Conservation (phyloP, 2,888 invertebrate species). For the Palloptera scutellata region DNA sequence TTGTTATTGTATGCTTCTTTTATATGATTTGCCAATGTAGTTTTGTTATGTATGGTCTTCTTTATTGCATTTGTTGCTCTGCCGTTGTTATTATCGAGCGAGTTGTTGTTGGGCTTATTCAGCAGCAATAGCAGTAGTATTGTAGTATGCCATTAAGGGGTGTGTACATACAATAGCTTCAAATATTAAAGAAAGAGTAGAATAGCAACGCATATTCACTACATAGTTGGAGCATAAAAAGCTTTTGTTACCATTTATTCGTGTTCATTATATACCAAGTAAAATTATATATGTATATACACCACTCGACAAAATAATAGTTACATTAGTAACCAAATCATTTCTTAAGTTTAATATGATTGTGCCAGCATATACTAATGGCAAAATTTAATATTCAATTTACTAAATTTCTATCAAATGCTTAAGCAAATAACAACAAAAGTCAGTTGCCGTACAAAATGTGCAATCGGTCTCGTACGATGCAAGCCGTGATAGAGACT, state of each 20-base stretch:
- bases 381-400: too few species aligned
- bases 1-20: background rate
- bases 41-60: background rate
- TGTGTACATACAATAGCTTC: slow-evolving; percentile 3
- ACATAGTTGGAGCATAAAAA: too few species aligned
- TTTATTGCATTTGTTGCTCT: background rate
- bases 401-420: too few species aligned
- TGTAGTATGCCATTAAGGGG: background rate
- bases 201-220: slow-evolving; percentile 18
- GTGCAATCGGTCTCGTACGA: too few species aligned
- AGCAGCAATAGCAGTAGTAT: too few species aligned
- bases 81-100: background rate
- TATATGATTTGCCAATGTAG: slow-evolving; percentile 3
- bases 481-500: too few species aligned
- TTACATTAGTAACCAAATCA: too few species aligned
- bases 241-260: slow-evolving; percentile 21
- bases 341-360: too few species aligned
- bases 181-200: slow-evolving; percentile 38
- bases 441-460: too few species aligned
- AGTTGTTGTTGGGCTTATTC: background rate
- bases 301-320: background rate
- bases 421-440: too few species aligned
- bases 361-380: too few species aligned
- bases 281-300: slow-evolving; percentile 26
- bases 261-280: slow-evolving; percentile 22